Evolutionary conservation across 2,113 vertebrate genomes (phyloP), one percentile per base, ranked within the genome.

Genomic region (Salvelinus sp.): DNA sequence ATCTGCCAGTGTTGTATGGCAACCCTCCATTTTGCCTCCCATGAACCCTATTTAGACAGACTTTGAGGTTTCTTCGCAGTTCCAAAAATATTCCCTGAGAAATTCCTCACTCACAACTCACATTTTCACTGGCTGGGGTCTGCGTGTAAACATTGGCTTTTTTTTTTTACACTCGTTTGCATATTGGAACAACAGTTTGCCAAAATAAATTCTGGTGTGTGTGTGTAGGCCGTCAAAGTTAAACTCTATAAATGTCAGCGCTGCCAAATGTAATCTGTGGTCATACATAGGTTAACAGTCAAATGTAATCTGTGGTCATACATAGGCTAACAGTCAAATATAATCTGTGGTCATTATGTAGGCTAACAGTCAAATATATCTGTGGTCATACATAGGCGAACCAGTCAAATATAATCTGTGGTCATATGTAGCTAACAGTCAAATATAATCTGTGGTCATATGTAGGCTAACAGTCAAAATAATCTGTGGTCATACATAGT

Each of bases 1-100:
- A 86, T 91, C 90, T 90, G 91, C 91, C 88, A 92, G 87, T 88
- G 84, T 91, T 90, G 87, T 79, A 79, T 93, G 95, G 92, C 93
- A 91, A 82, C 76, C 91, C 92, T 95, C 93, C 93, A 92, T 85
- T 87, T 95, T 78, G 92, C 93, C 95, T 95, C 82, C 91, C n/a
- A 76, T 94, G 94, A 95, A 95, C 95, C 85, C 87, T 81, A 75
- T 80, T 83, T 88, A 90, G 89, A 75, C 23, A 90, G 92, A 82
- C 86, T 93, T 87, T 94, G 91, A 95, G 92, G 91, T 95, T 88
- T 64, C 44, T 22, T 70, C 14, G 6, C 22, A 18, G 57, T 79
- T 81, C 87, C 86, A 88, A 90, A 90, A 88, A 89, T 85, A 87
- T 76, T 57, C 48, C 38, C 69, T 76, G 83, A 82, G 86, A 82